phyloP scores from a whole-genome alignment of 1,140 invertebrate genomes.

The Acyrthosiphon pisum region DNA sequence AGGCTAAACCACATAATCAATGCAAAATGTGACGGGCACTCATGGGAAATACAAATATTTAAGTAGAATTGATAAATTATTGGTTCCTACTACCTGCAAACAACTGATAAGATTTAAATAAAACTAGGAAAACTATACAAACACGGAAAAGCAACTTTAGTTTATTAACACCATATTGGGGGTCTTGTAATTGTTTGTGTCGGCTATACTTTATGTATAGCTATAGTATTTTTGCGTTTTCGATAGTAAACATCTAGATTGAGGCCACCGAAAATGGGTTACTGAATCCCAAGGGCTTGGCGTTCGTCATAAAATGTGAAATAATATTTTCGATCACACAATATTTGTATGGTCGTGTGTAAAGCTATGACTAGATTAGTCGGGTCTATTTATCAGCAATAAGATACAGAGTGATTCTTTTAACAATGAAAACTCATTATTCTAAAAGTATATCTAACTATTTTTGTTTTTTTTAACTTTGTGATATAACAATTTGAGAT shows the following conservation, averaged over 20 bases:
- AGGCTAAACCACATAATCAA: neutral
- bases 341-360: neutral
- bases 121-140: neutral
- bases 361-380: neutral
- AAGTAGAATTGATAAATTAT: neutral
- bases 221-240: neutral
- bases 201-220: neutral
- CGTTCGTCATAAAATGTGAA: neutral
- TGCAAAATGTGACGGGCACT: neutral
- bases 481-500: too few relatives aligned
- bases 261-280: neutral
- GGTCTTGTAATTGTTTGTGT: neutral
- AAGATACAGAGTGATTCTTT: neutral
- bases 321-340: neutral
- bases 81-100: neutral
- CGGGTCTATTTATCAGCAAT: neutral
- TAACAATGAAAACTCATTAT: neutral
- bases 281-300: neutral
- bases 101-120: neutral
- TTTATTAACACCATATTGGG: neutral
- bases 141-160: neutral
- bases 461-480: neutral
- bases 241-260: neutral
- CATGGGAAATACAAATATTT: neutral
- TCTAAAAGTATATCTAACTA: neutral